Evolutionary conservation across 2,888 invertebrate genomes (phyloP), one percentile per base, ranked within the genome.

Genomic region (Imbricaverruca yamaguchii): DNA sequence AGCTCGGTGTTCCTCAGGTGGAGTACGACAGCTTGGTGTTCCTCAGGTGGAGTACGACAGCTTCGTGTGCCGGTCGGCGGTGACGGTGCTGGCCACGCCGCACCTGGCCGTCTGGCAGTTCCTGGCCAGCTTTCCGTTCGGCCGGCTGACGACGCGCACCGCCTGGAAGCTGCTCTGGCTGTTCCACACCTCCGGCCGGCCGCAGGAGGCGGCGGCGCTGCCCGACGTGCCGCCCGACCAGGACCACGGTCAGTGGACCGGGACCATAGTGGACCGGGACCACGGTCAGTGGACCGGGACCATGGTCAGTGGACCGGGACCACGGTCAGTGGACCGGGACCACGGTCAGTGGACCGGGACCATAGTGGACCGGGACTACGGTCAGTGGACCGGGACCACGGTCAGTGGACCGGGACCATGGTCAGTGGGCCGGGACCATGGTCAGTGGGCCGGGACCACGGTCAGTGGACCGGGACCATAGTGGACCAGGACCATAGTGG

Each of bases 51-150:
- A 79, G 79, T 79, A 57, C 57, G 79, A 79, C 79, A 79, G 79
- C 81, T 91, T 93, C 1, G 91, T 92, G 63, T 89, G 79, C 25
- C 79, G 91, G 6, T 23, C 79, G 57, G 79, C 79, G 23, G 79
- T 59, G 82, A 91, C 90, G 84, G 91, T 94, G 82, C 92, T 93
- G 85, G 90, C 91, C 4, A 92, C 92, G 0, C 91, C 92, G 80
- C 91, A 92, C 85, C 88, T 93, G 83, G 93, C 93, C 13, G 92
- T 93, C 4, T 93, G 94, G 92, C 94, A 94, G 86, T 94, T 93
- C 88, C 90, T 94, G 84, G 92, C 93, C 21, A 91, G 92, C 39
- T 89, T 94, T 84, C 93, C 94, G 0, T 93, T 91, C 85, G 88
- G 89, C 83, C 88, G 89, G 80, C 89, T 92, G 57, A 90, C 91